These are phyloP conservation scores for Percina caprodes DNA, from an alignment of 2,113 vertebrate genomes.

Conservation along the genomic window DNA sequence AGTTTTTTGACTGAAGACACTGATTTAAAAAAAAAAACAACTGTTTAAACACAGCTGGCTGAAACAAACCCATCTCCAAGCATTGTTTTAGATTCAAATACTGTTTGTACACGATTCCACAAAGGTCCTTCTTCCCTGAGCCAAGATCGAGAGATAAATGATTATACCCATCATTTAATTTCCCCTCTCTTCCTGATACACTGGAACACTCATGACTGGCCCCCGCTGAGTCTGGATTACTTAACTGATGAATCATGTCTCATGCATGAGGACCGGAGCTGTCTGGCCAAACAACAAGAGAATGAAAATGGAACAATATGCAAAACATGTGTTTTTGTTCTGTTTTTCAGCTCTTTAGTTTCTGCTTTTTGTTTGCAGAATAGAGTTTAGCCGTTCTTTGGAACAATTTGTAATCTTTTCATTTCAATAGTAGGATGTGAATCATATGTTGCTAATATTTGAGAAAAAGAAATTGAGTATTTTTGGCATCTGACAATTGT, in stretches of 20 bases:
- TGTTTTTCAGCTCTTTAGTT: slow-evolving; percentile 27
- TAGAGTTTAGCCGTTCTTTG: not conserved
- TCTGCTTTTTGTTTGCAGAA: slow-evolving; percentile 26
- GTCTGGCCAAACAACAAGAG: slow-evolving; percentile 49
- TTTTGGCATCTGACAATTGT: not conserved
- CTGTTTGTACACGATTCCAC: slow-evolving; percentile 11
- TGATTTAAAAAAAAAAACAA: slow-evolving; percentile 27
- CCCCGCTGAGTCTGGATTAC: slow-evolving; percentile 66
- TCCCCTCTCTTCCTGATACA: slow-evolving; percentile 50
- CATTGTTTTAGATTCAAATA: slow-evolving; percentile 36
- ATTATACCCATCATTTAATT: slow-evolving; percentile 61
- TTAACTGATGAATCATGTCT: slow-evolving; percentile 64
- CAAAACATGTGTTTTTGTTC: slow-evolving; percentile 42
- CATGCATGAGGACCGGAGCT: slow-evolving; percentile 42
- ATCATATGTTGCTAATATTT: not conserved
- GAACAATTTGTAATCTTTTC: slow-evolving; percentile 13
- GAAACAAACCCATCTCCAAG: slow-evolving; percentile 21
- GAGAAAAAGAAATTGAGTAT: no score
- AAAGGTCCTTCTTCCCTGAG: slow-evolving; percentile 28
- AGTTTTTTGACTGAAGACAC: slow-evolving; percentile 22
- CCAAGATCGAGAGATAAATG: slow-evolving; percentile 48
- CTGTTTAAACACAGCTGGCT: slow-evolving; percentile 25
- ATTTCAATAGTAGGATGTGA: not conserved
- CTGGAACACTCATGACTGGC: slow-evolving; percentile 51
- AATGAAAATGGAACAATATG: slow-evolving; percentile 49